Conservation (phyloP, 2,113 vertebrate genomes). For the Drymodes brunneopygia region DNA sequence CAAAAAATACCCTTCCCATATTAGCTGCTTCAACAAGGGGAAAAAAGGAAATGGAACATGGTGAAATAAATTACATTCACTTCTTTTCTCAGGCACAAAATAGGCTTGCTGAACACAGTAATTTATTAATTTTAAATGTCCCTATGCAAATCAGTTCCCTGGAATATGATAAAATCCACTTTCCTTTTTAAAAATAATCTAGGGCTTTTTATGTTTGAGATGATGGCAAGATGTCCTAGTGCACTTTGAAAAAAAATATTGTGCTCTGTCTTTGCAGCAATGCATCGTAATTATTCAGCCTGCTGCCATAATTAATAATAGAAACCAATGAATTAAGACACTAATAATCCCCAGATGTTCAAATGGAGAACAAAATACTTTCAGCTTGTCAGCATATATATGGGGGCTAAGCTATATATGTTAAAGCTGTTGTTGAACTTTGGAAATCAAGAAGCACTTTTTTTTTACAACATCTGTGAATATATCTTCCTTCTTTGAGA, state of each 20-base stretch:
- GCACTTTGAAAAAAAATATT: slow-evolving; percentile 9
- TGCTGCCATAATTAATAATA: slow-evolving; percentile 70
- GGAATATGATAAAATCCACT: slow-evolving; percentile 56
- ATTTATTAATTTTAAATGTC: slow-evolving; percentile 69
- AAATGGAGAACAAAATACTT: slow-evolving; percentile 63
- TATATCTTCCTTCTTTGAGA: background rate
- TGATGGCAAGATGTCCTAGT: slow-evolving; percentile 58
- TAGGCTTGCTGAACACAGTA: slow-evolving; percentile 42
- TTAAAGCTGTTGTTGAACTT: slow-evolving; percentile 15
- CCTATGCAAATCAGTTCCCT: slow-evolving; percentile 62
- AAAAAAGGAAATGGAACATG: slow-evolving; percentile 15
- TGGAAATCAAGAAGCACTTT: background rate
- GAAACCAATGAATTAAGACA: slow-evolving; percentile 67
- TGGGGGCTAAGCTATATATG: slow-evolving; percentile 9
- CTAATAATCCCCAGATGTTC: slow-evolving; percentile 75
- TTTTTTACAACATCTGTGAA: background rate
- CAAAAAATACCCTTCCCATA: background rate
- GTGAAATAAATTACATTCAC: slow-evolving; percentile 39
- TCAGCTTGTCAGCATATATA: slow-evolving; percentile 63
- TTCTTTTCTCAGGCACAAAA: slow-evolving; percentile 52
- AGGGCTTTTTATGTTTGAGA: slow-evolving; percentile 49
- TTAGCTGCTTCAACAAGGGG: slow-evolving; percentile 16
- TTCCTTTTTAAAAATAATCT: slow-evolving; percentile 63
- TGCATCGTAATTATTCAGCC: slow-evolving; percentile 60
- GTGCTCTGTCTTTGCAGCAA: slow-evolving; percentile 46